Evolutionary conservation across 2,888 invertebrate species (phyloP), one percentile per base, ranked within the genome.

Genomic region (Harpalus rubripes): DNA sequence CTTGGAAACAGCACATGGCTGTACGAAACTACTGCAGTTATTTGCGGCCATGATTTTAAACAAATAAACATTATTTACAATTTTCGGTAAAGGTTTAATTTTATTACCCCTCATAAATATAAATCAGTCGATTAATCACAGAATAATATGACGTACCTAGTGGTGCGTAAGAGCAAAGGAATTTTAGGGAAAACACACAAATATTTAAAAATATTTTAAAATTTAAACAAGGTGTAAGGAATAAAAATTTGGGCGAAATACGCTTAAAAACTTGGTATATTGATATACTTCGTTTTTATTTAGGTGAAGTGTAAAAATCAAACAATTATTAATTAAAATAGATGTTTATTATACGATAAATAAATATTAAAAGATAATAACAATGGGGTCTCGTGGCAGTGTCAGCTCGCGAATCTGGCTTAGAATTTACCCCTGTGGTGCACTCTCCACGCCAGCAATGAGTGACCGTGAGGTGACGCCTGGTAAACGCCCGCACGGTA

Each of bases 21-120:
- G 16, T 16, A 41, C 72, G n/a, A 16, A 74, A 74, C 16, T 68
- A 5, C 39, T 74, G 72, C 72, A 74, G 41, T 74, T 74, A 74
- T 74, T 16, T 16, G 10, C 44, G 44, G 44, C 72, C 72, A 18
- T 74, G 72, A 74, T 52, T 74, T 74, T 74, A 74, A 8, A 44
- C 41, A 18, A 74, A 74, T 74, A 74, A 74, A 74, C 44, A 41
- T 8, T 10, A 44, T 74, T 74, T 44, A 74, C 41, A 74, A 44
- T 44, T 74, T 74, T 74, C 44, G 41, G 16, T 44, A 68, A 32
- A 15, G 15, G 15, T 32, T 68, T 39, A 32, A 39, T 32, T 68
- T n/a, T 68, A 68, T 65, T 65, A 65, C 65, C 65, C 44, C 44
- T 32, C 32, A 32, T 32, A 32, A 52, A 12, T 12, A 52, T 52